These are phyloP conservation scores for Amblyraja radiata DNA, from an alignment of 2,797 vertebrate species.

Conservation along the genomic window DNA sequence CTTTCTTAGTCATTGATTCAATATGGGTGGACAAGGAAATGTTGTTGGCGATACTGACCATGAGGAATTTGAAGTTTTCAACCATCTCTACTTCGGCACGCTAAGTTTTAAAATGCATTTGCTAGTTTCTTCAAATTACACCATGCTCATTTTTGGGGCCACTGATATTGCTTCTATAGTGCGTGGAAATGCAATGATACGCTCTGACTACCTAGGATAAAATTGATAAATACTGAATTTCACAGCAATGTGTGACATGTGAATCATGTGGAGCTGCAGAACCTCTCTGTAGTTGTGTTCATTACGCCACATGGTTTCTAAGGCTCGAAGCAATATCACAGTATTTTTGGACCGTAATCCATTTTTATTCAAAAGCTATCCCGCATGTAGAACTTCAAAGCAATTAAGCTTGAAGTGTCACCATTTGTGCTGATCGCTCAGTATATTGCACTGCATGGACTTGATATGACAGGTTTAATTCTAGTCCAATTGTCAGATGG, in stretches of 20 bases:
- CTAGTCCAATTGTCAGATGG: not conserved
- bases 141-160: not conserved
- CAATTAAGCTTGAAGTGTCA: not conserved
- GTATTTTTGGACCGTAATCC: not conserved
- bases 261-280: not conserved
- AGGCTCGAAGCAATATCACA: not conserved
- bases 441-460: not conserved
- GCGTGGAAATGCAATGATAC: not conserved
- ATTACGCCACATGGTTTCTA: not conserved
- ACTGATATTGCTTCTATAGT: not conserved
- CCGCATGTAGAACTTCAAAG: not conserved
- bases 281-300: not conserved
- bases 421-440: not conserved
- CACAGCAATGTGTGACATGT: not conserved
- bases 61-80: too few relatives aligned
- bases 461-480: constrained; percentile 19
- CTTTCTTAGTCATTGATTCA: too few relatives aligned
- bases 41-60: too few relatives aligned
- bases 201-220: not conserved
- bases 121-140: not conserved
- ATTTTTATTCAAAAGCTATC: not conserved
- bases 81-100: too few relatives aligned
- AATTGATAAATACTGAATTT: not conserved
- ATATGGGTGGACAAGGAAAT: too few relatives aligned
- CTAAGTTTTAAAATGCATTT: not conserved